Evolutionary conservation across 2,113 vertebrate species (phyloP).

Genomic region (Mesitornis unicolor): DNA sequence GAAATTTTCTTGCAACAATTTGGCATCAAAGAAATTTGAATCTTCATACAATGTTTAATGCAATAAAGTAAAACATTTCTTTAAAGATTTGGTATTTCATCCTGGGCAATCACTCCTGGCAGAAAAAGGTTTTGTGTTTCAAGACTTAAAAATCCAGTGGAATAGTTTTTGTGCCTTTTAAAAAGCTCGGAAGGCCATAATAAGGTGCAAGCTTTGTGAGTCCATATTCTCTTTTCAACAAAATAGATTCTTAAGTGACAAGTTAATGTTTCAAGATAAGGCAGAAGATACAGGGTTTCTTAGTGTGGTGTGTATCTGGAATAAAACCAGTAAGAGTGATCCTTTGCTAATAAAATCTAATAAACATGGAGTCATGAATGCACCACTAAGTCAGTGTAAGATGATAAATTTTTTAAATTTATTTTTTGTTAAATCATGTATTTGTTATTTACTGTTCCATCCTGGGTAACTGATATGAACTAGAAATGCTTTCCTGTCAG

Average conservation of each 20-base stretch:
- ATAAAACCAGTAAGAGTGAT: not conserved
- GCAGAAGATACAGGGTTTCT: not conserved
- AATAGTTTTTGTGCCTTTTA: not conserved
- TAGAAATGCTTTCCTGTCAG: not conserved
- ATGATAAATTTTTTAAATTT: not conserved
- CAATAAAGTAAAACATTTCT: not conserved
- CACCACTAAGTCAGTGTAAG: not conserved
- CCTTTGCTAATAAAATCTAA: not conserved
- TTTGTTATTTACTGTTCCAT: not conserved
- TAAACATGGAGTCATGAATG: not conserved
- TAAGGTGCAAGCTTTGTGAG: not conserved
- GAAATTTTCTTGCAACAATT: not conserved
- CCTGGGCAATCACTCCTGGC: not conserved
- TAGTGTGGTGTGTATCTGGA: not conserved
- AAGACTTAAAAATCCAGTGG: not conserved
- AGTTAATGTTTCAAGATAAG: not conserved
- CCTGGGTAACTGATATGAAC: not conserved
- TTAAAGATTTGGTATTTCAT: not conserved
- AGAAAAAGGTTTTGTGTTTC: not conserved
- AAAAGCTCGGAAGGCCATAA: not conserved
- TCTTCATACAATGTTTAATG: not conserved
- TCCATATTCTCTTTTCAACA: not conserved
- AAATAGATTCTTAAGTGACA: not conserved
- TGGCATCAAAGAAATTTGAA: not conserved
- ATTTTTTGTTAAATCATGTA: not conserved